Evolutionary conservation across 2,888 invertebrate species (phyloP).

Genomic region (Pheosia tremula): DNA sequence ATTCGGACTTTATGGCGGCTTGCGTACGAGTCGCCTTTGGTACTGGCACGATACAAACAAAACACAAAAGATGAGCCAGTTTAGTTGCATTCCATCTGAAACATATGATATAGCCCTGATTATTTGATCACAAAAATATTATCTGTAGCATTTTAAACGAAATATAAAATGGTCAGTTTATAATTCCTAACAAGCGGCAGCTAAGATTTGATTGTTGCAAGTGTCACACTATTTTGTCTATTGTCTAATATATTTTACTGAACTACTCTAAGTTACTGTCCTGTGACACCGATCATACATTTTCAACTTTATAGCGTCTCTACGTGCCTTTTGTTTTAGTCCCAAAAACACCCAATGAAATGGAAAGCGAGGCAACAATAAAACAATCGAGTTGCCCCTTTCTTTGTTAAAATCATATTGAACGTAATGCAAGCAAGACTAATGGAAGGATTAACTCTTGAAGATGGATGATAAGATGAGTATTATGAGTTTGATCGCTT

Average conservation of each 20-base stretch:
- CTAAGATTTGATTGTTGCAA: no score
- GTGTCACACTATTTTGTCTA: no score
- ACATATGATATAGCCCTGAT: not conserved
- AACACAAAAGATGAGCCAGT: slow-evolving; percentile 18
- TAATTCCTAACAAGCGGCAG: no score
- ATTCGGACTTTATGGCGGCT: slow-evolving; percentile 42
- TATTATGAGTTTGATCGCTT: slow-evolving; percentile 6
- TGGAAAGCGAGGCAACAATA: slow-evolving; percentile 9
- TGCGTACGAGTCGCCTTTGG: slow-evolving; percentile 18
- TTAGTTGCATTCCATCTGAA: not conserved
- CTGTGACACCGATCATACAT: slow-evolving; percentile 1
- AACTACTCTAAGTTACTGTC: not conserved
- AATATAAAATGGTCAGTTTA: no score
- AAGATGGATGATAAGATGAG: not conserved
- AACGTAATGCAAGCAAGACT: slow-evolving; percentile 4
- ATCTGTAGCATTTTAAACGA: no score
- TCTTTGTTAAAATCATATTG: slow-evolving; percentile 10
- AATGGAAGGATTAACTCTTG: slow-evolving; percentile 8
- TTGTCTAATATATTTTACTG: not conserved
- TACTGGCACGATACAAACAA: slow-evolving; percentile 11
- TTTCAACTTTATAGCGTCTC: slow-evolving; percentile 35
- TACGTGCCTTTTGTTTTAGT: slow-evolving; percentile 35
- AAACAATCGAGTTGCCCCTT: slow-evolving; percentile 5
- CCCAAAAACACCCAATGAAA: slow-evolving; percentile 20
- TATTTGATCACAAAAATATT: no score